Base-by-base conservation (phyloP, 2,113 vertebrate species). In the Semnornis frantzii region DNA sequence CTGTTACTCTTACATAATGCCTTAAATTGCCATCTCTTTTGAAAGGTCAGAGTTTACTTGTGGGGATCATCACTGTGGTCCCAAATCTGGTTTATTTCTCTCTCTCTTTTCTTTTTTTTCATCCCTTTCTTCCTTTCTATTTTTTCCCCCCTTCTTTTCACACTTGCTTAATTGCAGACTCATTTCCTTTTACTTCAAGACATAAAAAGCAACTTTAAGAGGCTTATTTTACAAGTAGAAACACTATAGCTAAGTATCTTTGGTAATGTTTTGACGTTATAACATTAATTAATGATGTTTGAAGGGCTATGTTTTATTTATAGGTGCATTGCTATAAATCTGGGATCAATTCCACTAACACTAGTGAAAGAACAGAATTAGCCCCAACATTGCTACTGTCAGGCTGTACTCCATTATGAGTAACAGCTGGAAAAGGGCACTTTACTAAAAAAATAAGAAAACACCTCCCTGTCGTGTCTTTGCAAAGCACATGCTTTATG, bases 241-340 rank as follows among this genome's bases (percentile, higher is more conserved):
- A 95, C 73, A 81, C 88, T 93, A 80, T 90, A 86, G 93, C 92
- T 94, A 86, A 92, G 95, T 95, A 84, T 94, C 94, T 90, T 93
- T 90, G 64, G 76, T 91, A 85, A 78, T 89, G 87, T 92, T 96
- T 96, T 92, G 87, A 87, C 8, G 4, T 89, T 94, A 46, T 78
- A 96, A 91, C 80, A 71, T 89, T 96, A 96, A 95, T 96, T 96
- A 95, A 92, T 82, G 95, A 66, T 88, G 82, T 94, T 89, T 92
- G 85, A 93, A 86, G 85, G 82, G 65, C 34, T 62, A 69, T 73
- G 69, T 86, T 92, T 96, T 92, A 87, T 95, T 95, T 96, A 91
- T 93, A 95, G 91, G 70, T 93, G 77, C 83, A 50, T 27, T 83
- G 84, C 85, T 93, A 33, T 94, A 93, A 95, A 92, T 95, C 93